Base-by-base conservation (phyloP, 1,140 invertebrate genomes). In the Cydia fagiglandana region DNA sequence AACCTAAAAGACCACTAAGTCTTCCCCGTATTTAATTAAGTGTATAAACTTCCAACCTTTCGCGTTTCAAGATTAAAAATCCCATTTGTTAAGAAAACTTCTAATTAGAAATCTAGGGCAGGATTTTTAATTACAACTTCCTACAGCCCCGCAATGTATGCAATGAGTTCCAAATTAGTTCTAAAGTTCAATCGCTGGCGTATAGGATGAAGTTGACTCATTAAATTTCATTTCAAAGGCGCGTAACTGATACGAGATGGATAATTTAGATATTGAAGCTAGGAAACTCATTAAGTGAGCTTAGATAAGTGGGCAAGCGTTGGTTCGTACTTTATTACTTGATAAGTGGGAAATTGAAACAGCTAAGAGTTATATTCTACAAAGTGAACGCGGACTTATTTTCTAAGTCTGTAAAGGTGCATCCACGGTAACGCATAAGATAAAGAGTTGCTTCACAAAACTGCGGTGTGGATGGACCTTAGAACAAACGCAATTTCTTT, bases 91-190 rank as follows among this genome's bases (percentile, higher is more conserved):
- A 34, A n/a, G 15, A 34, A 68, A 68, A 68, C 64, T 68, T 68
- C 64, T 68, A 68, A 70, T 70, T 70, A 38, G 34, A 15, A 70
- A 70, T 41, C 38, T 70, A 45, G 66, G 15, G 34, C 66, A n/a
- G 30, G 15, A 70, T 70, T 70, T 70, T 70, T 70, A 70, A 70
- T 70, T 70, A 70, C 30, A 70, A 41, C 30, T 70, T 70, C 12
- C 34, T 20, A 24, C 12, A 70, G 24, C 17, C 64, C 30, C 64
- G 64, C 64, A 68, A 68, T 70, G 66, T 70, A 70, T 70, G 66
- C 66, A 70, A 41, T 20, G 66, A 70, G 66, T 70, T 70, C n/a
- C 34, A 70, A 70, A 70, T 70, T 70, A 41, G 66, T 45, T 70
- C 30, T 10, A 24, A 41, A 70, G 15, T 70, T 70, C 66, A 70